Conservation (phyloP, 1,140 invertebrate species). For the roundworm (Caenorhabditis elegans) region WBcel235 BX284602.5:14796501-14797000, state of each 20-base stretch:
- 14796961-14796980: slow-evolving; percentile 56
- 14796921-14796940: no score
- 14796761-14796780: slow-evolving; percentile 76
- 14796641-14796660: slow-evolving; percentile 50
- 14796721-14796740: slow-evolving; percentile 70
- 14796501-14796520: slow-evolving; percentile 54
- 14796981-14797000: slow-evolving; percentile 90
- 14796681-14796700: slow-evolving; percentile 95
- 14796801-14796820: slow-evolving; percentile 95
- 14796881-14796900: slow-evolving; percentile 74
- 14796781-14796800: slow-evolving; percentile 94
- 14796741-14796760: slow-evolving; percentile 63
- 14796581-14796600: slow-evolving; percentile 49
- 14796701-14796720: slow-evolving; percentile 92
- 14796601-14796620: slow-evolving; percentile 88
- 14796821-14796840: slow-evolving; percentile 92
- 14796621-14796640: slow-evolving; percentile 55
- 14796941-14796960: no score
- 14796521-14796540: slow-evolving; percentile 88
- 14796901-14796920: slow-evolving; percentile 81
- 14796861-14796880: slow-evolving; percentile 88
- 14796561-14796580: slow-evolving; percentile 66
- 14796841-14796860: slow-evolving; percentile 97
- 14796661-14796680: slow-evolving; percentile 75
- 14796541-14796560: slow-evolving; percentile 86